Evolutionary conservation across 1,140 invertebrate species (phyloP).

Genomic region (Phocides pigmalion): DNA sequence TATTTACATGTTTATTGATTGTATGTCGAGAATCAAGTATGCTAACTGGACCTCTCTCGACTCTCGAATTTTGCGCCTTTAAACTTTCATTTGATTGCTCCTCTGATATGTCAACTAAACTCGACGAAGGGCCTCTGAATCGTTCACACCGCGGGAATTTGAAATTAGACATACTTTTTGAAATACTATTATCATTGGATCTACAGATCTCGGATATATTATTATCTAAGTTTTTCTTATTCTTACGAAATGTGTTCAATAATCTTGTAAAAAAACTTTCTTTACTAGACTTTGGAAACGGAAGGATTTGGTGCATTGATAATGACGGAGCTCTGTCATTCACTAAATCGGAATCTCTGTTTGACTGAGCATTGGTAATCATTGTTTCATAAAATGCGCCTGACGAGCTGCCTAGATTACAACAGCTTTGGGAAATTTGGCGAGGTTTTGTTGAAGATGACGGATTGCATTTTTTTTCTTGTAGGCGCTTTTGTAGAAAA

Average conservation of each 20-base stretch:
- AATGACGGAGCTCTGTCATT: conserved; percentile 39
- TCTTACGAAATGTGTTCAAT: conserved; percentile 58
- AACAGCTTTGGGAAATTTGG: conserved; percentile 49
- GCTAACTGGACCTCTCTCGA: not conserved
- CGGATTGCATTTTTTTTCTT: conserved; percentile 49
- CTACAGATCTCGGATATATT: conserved; percentile 36
- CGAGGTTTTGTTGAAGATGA: conserved; percentile 29
- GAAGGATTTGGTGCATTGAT: conserved; percentile 66
- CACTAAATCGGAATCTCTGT: not conserved
- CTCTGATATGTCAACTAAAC: conserved; percentile 57
- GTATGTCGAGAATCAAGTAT: not conserved
- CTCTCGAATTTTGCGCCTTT: not conserved
- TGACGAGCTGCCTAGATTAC: conserved; percentile 39
- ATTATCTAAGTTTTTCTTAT: conserved; percentile 40
- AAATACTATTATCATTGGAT: conserved; percentile 40
- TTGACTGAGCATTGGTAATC: conserved; percentile 1
- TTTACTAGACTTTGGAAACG: conserved; percentile 63
- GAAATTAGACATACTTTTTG: conserved; percentile 55
- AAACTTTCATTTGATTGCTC: conserved; percentile 41
- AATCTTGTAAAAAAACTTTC: conserved; percentile 54
- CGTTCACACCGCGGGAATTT: conserved; percentile 59
- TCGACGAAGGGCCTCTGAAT: conserved; percentile 41
- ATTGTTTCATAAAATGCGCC: not conserved
- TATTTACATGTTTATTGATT: conserved; percentile 13
- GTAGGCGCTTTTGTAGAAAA: conserved; percentile 61